Evolutionary conservation across 1,140 invertebrate species (phyloP).

Genomic region (Ridgeia piscesae): DNA sequence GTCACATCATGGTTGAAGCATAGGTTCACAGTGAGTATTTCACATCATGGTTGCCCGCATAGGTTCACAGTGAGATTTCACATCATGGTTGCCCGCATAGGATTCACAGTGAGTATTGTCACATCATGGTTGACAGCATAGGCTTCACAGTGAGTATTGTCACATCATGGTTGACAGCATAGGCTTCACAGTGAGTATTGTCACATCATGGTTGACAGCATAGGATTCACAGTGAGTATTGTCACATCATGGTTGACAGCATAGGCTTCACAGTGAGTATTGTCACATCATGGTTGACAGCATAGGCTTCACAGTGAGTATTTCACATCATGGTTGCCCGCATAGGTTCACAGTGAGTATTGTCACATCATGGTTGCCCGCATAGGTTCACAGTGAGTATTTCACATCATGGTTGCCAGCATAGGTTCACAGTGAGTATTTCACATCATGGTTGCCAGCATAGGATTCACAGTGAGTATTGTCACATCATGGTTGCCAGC

Average conservation of each 20-base stretch:
- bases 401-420: not conserved
- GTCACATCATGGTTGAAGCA: too few relatives aligned
- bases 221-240: constrained; percentile 58
- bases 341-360: too few relatives aligned
- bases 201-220: constrained; percentile 72
- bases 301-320: constrained; percentile 59
- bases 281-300: constrained; percentile 72
- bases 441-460: constrained; percentile 73
- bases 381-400: constrained; percentile 66
- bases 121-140: constrained; percentile 72
- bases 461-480: constrained; percentile 65
- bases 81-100: too few relatives aligned
- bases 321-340: not conserved
- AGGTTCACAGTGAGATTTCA: constrained; percentile 55
- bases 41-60: constrained; percentile 73
- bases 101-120: constrained; percentile 34
- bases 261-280: not conserved
- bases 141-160: constrained; percentile 55
- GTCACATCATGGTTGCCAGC: not conserved
- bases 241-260: too few relatives aligned
- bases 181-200: not conserved
- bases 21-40: not conserved
- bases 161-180: too few relatives aligned
- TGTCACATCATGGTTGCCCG: constrained; percentile 72
- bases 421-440: too few relatives aligned